These are phyloP conservation scores for Vombatus ursinus DNA, from an alignment of 2,113 vertebrate species.

Conservation along the genomic window DNA sequence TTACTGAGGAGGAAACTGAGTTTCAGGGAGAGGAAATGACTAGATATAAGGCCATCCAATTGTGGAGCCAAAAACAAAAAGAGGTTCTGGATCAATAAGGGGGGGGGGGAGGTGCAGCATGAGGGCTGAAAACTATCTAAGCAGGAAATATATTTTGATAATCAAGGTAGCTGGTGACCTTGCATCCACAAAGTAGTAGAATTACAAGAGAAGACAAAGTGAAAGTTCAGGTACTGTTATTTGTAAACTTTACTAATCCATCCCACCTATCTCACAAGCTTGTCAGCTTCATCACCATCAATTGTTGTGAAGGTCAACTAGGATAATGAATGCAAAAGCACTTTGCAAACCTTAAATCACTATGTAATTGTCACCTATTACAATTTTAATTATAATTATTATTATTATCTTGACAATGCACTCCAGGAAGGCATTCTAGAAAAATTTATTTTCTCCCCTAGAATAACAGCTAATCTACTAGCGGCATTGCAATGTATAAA, in stretches of 20 bases:
- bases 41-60: too few relatives aligned
- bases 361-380: neutral
- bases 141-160: too few relatives aligned
- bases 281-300: neutral
- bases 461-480: slow-evolving; percentile 46
- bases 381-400: neutral
- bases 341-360: neutral
- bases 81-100: too few relatives aligned
- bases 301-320: neutral
- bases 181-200: too few relatives aligned
- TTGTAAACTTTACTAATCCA: neutral
- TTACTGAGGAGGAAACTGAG: too few relatives aligned
- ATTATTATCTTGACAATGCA: slow-evolving; percentile 25
- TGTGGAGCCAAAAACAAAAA: too few relatives aligned
- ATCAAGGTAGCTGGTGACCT: too few relatives aligned
- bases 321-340: neutral
- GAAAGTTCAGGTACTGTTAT: neutral
- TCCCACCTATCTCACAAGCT: neutral
- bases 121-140: too few relatives aligned
- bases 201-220: too few relatives aligned
- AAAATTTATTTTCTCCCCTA: slow-evolving; percentile 44
- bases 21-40: too few relatives aligned
- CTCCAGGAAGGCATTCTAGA: neutral
- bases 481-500: slow-evolving; percentile 45
- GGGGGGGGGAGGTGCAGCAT: too few relatives aligned